Evolutionary conservation across 2,797 vertebrate genomes (phyloP).

Genomic region (Iguana delicatissima): DNA sequence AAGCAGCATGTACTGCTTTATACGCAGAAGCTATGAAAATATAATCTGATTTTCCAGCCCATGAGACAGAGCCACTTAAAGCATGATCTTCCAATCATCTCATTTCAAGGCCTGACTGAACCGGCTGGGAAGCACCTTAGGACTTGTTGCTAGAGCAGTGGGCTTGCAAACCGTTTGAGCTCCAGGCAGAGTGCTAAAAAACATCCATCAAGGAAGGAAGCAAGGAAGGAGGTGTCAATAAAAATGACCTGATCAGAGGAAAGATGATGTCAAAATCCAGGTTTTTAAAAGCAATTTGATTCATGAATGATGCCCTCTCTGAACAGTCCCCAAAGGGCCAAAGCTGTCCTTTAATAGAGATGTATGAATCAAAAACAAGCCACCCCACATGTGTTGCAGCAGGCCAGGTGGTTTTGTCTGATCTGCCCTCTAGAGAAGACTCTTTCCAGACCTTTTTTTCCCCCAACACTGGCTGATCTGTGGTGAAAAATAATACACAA

Average conservation of each 20-base stretch:
- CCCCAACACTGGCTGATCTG: no score
- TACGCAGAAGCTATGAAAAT: slow-evolving; percentile 60
- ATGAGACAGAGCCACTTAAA: slow-evolving; percentile 42
- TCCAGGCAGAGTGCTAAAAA: slow-evolving; percentile 31
- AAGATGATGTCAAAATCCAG: no score
- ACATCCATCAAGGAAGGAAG: slow-evolving; percentile 23
- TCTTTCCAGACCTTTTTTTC: no score
- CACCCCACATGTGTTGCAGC: no score
- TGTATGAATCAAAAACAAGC: no score
- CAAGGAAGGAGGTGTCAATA: slow-evolving; percentile 11
- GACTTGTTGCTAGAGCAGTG: not conserved
- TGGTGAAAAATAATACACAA: no score
- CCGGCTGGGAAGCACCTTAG: not conserved
- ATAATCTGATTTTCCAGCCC: slow-evolving; percentile 56
- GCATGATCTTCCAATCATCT: not conserved
- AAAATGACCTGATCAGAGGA: slow-evolving; percentile 25
- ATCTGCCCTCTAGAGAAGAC: no score
- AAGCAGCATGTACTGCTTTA: slow-evolving; percentile 44
- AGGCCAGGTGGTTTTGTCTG: no score
- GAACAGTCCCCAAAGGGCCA: not conserved
- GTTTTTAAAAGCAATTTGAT: not conserved
- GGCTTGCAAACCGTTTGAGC: slow-evolving; percentile 31
- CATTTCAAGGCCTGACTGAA: slow-evolving; percentile 4
- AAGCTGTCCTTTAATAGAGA: not conserved
- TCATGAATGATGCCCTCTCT: not conserved